Evolutionary conservation across 2,888 invertebrate species (phyloP), one percentile per base, ranked within the genome.

Genomic region (Noctua comes): DNA sequence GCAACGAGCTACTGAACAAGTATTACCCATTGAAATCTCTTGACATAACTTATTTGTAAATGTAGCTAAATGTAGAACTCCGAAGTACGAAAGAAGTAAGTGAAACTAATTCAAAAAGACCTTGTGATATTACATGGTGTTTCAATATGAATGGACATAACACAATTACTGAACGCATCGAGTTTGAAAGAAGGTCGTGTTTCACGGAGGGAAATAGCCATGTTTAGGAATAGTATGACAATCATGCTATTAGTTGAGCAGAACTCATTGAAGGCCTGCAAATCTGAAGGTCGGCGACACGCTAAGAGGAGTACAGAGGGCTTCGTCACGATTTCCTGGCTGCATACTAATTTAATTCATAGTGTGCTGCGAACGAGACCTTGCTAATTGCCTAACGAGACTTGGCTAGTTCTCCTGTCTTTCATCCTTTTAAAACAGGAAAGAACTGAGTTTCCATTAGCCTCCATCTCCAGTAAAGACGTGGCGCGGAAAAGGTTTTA

Each of bases 321-420:
- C 83, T 80, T 79, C 91, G 91, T 94, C 95, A 95, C 95, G 94
- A 94, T 92, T 94, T 93, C 92, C 92, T 92, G 83, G 78, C 87
- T 86, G 81, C 85, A 89, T 91, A 88, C 93, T 95, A 96, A 95
- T 95, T 94, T 76, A 92, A 95, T 95, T 95, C 88, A 88, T 90
- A 93, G 88, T 80, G 87, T 90, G 89, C 89, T 91, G 95, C 92
- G 88, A 95, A 95, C 93, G 93, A 91, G 81, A 85, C 86, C 82
- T 83, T 82, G 91, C 91, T 92, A 92, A 92, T 92, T 90, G 88
- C 85, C 86, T 90, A 90, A 82, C 48, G 89, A 90, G 90, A 85
- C 75, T 88, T 84, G 79, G 76, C 90, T 88, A 85, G 57, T 65
- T 77, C 82, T 81, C 57, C 40, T 70, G 46, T 84, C 64, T 21